Conservation (phyloP, 37 sponge, comb jelly and placozoan species). For the Spongia lamella region DNA sequence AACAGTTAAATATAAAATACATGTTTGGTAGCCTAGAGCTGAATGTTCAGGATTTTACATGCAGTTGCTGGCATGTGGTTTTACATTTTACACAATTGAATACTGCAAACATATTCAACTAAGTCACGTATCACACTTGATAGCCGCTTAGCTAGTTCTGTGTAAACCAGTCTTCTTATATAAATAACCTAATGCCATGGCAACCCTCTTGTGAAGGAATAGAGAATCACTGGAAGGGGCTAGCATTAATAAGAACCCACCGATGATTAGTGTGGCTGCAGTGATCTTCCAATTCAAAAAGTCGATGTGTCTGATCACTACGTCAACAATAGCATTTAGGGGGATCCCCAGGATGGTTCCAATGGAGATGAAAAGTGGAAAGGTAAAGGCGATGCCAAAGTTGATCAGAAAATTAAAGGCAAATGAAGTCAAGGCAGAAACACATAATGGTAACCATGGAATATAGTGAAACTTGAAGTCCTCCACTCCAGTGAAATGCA, state of each 20-base stretch:
- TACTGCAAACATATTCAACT: no score
- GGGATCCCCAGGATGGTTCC: conserved; percentile 90
- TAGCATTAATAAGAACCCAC: conserved; percentile 80
- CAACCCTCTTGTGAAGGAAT: conserved; percentile 21
- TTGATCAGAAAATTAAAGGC: conserved; percentile 86
- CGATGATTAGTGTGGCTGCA: conserved; percentile 60
- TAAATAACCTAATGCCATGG: no score
- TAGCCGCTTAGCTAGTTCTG: no score
- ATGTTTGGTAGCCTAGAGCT: no score
- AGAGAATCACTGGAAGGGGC: conserved; percentile 56
- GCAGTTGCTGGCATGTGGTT: no score
- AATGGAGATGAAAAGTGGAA: conserved; percentile 87
- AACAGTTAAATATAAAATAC: no score
- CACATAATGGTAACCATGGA: conserved; percentile 72
- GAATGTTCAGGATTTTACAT: no score
- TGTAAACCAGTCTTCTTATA: no score
- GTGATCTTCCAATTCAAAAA: conserved; percentile 70
- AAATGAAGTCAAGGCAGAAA: conserved; percentile 44
- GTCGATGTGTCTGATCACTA: conserved; percentile 34
- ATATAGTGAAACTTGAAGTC: conserved; percentile 23
- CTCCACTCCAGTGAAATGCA: conserved; percentile 62
- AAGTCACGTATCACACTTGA: no score
- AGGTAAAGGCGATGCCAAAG: conserved; percentile 92
- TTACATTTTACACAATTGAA: no score
- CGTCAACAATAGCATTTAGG: conserved; percentile 77